Conservation (phyloP, 2,113 vertebrate species). For the Carollia perspicillata region DNA sequence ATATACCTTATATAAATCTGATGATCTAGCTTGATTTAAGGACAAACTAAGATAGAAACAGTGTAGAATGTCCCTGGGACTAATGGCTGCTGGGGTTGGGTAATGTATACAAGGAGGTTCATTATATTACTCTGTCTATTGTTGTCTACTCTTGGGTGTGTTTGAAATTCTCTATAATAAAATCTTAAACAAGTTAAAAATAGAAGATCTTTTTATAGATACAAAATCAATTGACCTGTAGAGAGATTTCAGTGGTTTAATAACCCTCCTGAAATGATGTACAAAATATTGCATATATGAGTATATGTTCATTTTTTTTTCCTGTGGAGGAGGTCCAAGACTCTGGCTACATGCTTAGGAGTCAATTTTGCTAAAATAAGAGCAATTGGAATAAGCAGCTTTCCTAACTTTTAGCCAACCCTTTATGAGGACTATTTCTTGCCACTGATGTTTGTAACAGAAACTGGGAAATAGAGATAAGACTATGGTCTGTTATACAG, state of each 20-base stretch:
- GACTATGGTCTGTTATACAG: slow-evolving; percentile 9
- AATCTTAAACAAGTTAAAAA: neutral
- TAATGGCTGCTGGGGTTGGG: neutral
- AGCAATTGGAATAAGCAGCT: slow-evolving; percentile 8
- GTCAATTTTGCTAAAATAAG: neutral
- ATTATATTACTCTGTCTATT: neutral
- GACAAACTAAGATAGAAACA: neutral
- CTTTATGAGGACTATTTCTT: slow-evolving; percentile 37
- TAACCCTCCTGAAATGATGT: neutral
- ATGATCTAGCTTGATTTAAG: neutral
- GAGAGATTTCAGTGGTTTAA: neutral
- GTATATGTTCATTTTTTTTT: neutral
- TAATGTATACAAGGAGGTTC: neutral
- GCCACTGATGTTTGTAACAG: neutral
- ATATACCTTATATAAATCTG: neutral
- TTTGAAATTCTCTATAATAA: slow-evolving; percentile 19
- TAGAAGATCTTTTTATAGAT: slow-evolving; percentile 1
- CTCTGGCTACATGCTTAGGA: slow-evolving; percentile 22
- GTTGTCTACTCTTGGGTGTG: neutral
- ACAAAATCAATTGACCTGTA: neutral
- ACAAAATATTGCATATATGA: neutral
- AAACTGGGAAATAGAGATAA: slow-evolving; percentile 47
- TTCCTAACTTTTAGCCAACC: neutral
- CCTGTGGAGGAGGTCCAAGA: neutral
- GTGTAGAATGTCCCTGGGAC: neutral